Base-by-base conservation (phyloP, 2,888 invertebrate genomes). In the Luperina nickerlii region DNA sequence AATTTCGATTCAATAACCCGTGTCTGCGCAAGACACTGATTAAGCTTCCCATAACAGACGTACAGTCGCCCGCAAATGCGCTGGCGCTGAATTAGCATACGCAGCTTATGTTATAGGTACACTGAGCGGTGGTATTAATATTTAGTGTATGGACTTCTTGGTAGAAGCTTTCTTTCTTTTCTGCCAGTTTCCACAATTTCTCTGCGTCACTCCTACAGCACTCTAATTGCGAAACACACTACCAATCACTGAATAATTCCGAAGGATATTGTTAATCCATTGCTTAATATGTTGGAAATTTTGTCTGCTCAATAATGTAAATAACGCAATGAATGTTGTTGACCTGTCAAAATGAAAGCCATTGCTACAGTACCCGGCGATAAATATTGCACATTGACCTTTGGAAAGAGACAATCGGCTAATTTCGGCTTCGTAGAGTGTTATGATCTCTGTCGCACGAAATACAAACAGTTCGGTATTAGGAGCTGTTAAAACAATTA, bases 1-100 rank as follows among this genome's bases (percentile, higher is more conserved):
- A 96, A 96, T 96, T 95, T 93, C 93, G 90, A 93, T 95, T 95
- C 95, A 96, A 96, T 96, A 96, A 95, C 92, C 94, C 96, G 90
- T 96, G 95, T 95, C 96, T 94, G 92, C 42, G 93, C 89, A 80
- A 92, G 96, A 95, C 95, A 94, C 94, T 95, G 95, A 96, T 95
- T 95, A 96, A 96, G 92, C 92, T 94, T 87, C 92, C 86, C 91
- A 94, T 94, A 95, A 94, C 92, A 94, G 93, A 92, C 88, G 92
- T 91, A 93, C 92, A 92, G 91, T 91, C 89, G 89, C 88, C 86
- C 86, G 88, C 90, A 90, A 81, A 90, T 91, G 91, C 89, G 90
- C 88, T 81, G 79, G 82, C 85, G 87, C 86, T 42, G 73, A 87
- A 83, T 87, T 82, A 74, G 82, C 84, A 84, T 86, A 85, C 60